These are phyloP conservation scores for Jordanella pulchra DNA, from an alignment of 2,797 vertebrate species.

Conservation along the genomic window DNA sequence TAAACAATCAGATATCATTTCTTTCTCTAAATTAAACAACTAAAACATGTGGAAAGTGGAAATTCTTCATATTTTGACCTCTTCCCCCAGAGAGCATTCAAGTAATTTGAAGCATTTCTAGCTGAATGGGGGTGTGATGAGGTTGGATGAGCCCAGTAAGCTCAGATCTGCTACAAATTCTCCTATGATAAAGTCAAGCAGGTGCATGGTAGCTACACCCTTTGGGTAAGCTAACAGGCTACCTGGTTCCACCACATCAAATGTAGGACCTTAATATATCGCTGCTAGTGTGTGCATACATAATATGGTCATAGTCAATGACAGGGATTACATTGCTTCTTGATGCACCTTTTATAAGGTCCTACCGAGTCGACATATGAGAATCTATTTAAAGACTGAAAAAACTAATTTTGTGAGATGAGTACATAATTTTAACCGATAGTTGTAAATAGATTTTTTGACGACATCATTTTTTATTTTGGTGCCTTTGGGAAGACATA, in stretches of 20 bases:
- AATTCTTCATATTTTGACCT: not conserved
- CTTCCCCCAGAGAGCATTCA: not conserved
- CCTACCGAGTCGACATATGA: not conserved
- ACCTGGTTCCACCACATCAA: not conserved
- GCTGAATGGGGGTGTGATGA: not conserved
- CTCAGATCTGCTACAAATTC: not conserved
- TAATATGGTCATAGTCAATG: not conserved
- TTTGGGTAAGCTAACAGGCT: not conserved
- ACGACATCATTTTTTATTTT: no score
- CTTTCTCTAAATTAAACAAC: conserved; percentile 6
- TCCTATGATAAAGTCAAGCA: not conserved
- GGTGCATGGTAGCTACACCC: not conserved
- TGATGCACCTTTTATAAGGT: not conserved
- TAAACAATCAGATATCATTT: conserved; percentile 10
- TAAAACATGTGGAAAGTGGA: not conserved
- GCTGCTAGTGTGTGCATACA: not conserved
- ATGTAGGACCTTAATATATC: not conserved
- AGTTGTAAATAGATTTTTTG: conserved; percentile 5
- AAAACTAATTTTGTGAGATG: not conserved
- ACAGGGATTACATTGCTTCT: not conserved
- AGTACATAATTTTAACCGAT: not conserved
- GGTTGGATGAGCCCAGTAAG: not conserved
- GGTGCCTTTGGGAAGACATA: no score
- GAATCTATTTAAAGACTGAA: not conserved
- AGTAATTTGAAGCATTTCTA: not conserved